Conservation (phyloP, 2,888 invertebrate species). For the Cynaeus angustus region DNA sequence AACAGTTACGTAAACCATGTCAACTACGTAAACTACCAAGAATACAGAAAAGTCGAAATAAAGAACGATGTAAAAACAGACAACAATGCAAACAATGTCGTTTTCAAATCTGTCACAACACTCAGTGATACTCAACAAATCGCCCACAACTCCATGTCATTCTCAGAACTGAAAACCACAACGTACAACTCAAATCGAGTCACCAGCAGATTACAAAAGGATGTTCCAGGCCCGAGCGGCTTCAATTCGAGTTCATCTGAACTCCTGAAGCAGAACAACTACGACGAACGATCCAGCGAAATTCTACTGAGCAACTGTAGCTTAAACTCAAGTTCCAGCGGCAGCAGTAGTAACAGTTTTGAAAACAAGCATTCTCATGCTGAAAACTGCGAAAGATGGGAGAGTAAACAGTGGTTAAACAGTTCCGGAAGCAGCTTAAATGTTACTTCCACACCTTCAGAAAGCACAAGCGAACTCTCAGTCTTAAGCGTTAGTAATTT, state of each 20-base stretch:
- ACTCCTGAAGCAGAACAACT: slow-evolving; percentile 53
- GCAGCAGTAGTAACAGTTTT: slow-evolving; percentile 72
- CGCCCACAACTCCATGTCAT: slow-evolving; percentile 45
- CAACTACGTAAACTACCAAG: slow-evolving; percentile 61
- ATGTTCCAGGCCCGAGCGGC: slow-evolving; percentile 44
- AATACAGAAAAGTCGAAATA: slow-evolving; percentile 59
- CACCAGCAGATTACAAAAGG: slow-evolving; percentile 30
- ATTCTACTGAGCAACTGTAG: slow-evolving; percentile 75
- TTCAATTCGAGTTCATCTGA: slow-evolving; percentile 42
- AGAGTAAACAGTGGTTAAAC: slow-evolving; percentile 67
- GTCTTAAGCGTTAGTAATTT: slow-evolving; percentile 63
- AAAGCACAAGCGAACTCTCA: slow-evolving; percentile 66
- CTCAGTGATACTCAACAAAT: slow-evolving; percentile 56
- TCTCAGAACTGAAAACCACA: slow-evolving; percentile 51
- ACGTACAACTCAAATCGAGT: slow-evolving; percentile 35
- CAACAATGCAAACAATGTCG: slow-evolving; percentile 70
- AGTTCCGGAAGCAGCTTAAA: slow-evolving; percentile 68
- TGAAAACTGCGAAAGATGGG: slow-evolving; percentile 63
- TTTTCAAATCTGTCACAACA: slow-evolving; percentile 58
- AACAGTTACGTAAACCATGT: slow-evolving; percentile 57
- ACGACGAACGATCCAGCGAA: slow-evolving; percentile 64
- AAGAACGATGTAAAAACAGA: slow-evolving; percentile 67
- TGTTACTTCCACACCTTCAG: slow-evolving; percentile 67
- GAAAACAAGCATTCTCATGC: slow-evolving; percentile 62
- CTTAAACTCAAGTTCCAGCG: slow-evolving; percentile 73